A percentile compares a stretch with the other conserved stretches of the same genome.
These are phyloP conservation scores for Colaptes auratus DNA, from an alignment of 2,113 vertebrate genomes.

Conservation along the genomic window DNA sequence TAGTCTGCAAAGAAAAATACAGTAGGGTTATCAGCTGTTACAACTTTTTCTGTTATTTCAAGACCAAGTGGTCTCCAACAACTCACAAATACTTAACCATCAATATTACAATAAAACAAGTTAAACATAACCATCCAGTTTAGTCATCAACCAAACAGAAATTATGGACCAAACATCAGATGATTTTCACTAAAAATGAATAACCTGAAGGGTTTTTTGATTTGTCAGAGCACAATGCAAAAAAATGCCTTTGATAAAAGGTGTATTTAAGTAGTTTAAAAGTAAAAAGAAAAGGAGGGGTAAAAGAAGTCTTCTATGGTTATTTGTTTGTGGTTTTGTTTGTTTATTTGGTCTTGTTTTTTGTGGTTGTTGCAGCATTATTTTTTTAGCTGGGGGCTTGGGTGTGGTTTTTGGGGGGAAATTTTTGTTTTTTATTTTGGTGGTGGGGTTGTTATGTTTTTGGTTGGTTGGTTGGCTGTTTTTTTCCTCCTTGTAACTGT, in stretches of 20 bases:
- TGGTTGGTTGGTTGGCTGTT: no score
- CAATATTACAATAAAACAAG: background rate
- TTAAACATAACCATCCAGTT: background rate
- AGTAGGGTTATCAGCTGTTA: background rate
- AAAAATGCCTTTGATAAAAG: background rate
- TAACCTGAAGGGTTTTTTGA: background rate
- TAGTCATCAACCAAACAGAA: slow-evolving; percentile 16
- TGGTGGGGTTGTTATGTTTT: no score
- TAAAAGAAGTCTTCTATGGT: fast-evolving
- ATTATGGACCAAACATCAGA: slow-evolving; percentile 19
- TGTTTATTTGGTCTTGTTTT: background rate
- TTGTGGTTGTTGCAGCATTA: no score
- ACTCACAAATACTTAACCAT: background rate
- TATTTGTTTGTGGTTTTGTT: background rate
- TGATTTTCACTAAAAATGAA: slow-evolving; percentile 1
- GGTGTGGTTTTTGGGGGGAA: background rate
- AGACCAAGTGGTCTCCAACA: background rate
- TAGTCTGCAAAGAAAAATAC: background rate
- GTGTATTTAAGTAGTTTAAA: background rate
- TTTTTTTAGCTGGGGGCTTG: background rate
- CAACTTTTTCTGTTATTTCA: background rate
- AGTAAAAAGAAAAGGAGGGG: background rate
- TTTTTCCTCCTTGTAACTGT: background rate
- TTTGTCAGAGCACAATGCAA: slow-evolving; percentile 29
- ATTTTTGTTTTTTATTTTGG: background rate